Conservation (phyloP, 2,113 vertebrate genomes). For the Canis aureus region DNA sequence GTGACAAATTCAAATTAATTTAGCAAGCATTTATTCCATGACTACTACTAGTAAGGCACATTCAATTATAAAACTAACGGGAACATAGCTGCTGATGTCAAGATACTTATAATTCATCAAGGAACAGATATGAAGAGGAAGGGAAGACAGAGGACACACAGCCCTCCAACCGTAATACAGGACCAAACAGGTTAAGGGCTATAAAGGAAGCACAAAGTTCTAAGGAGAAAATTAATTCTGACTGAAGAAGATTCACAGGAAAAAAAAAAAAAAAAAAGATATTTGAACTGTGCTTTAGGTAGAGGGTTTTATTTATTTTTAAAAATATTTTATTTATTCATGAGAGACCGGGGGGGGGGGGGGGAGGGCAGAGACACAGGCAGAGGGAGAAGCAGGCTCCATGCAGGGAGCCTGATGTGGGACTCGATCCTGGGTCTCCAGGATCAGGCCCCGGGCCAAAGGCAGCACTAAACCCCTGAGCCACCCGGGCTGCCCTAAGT, state of each 20-base stretch:
- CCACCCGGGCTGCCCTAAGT: no score
- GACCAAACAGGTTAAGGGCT: not conserved
- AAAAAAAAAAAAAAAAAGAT: not conserved
- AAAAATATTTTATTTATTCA: no score
- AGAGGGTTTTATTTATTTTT: no score
- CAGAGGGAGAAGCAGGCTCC: no score
- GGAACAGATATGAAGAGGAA: not conserved
- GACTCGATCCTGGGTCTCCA: no score
- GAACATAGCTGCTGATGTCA: not conserved
- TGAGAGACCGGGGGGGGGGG: no score
- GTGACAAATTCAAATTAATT: not conserved
- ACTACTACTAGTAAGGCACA: not conserved
- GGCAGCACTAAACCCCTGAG: no score
- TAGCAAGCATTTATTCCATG: not conserved
- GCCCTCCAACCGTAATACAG: not conserved
- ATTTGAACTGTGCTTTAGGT: not conserved
- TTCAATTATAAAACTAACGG: not conserved
- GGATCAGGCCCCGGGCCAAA: no score
- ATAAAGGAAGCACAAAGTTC: not conserved
- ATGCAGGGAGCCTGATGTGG: no score
- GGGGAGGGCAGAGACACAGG: no score
- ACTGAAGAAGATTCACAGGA: not conserved
- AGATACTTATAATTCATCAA: not conserved
- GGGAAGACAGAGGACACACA: not conserved
- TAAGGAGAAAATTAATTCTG: slow-evolving; percentile 26